A percentile compares a stretch with the other conserved stretches of the same genome.
Evolutionary conservation across 2,888 invertebrate genomes (phyloP).

Genomic region (Lamellibrachia columna): DNA sequence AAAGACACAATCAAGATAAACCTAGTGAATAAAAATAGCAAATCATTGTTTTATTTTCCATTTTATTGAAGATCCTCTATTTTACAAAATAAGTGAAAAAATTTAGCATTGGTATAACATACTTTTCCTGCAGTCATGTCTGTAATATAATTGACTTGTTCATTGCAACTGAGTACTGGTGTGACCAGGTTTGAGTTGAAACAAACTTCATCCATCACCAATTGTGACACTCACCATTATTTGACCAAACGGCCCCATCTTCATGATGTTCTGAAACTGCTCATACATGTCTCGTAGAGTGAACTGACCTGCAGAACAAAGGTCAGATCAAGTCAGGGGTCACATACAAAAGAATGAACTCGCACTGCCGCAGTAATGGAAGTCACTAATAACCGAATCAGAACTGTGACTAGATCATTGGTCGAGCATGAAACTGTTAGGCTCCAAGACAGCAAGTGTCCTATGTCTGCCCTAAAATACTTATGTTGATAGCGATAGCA

Average conservation of each 20-base stretch:
- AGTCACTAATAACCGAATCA: background rate
- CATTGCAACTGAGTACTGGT: background rate
- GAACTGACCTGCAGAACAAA: constrained; percentile 79
- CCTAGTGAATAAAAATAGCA: background rate
- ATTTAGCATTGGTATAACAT: no score
- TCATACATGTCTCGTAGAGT: constrained; percentile 99
- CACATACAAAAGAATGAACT: background rate
- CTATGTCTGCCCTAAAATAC: no score
- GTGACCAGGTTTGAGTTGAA: background rate
- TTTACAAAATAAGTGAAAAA: no score
- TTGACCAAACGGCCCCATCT: constrained; percentile 99
- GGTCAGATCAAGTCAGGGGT: background rate
- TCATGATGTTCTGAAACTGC: constrained; percentile 99
- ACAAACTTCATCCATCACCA: background rate
- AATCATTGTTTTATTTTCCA: no score
- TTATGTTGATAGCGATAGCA: no score
- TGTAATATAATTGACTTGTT: no score
- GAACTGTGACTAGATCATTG: background rate
- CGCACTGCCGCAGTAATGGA: background rate
- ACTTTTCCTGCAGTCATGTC: no score
- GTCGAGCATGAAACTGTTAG: background rate
- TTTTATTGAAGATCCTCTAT: no score
- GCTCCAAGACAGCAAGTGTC: background rate
- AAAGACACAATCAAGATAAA: no score
- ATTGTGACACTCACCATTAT: constrained; percentile 81